Percentiles rank a stretch among this genome's conserved stretches.
Conservation (phyloP, 2,888 invertebrate species). For the Andrena minutula region DNA sequence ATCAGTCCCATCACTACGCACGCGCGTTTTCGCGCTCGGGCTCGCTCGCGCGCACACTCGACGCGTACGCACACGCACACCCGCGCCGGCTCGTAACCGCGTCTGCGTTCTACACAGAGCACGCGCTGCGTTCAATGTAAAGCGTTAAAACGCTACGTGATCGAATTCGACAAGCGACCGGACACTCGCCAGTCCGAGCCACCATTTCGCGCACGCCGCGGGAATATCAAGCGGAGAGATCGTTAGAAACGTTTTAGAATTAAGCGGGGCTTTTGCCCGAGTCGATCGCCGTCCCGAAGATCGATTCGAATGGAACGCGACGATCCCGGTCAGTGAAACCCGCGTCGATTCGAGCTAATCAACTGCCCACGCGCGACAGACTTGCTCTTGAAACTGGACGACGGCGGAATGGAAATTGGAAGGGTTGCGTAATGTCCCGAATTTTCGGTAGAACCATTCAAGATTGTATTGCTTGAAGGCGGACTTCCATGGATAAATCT, state of each 20-base stretch:
- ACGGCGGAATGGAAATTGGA: neutral
- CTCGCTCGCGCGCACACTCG: slow-evolving; percentile 26
- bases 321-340: slow-evolving; percentile 40
- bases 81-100: slow-evolving; percentile 43
- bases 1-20: too few species aligned
- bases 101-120: slow-evolving; percentile 76
- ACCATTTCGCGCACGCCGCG: slow-evolving; percentile 75
- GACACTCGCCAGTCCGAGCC: slow-evolving; percentile 75
- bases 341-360: slow-evolving; percentile 21
- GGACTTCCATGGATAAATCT: too few species aligned
- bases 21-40: slow-evolving; percentile 56
- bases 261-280: slow-evolving; percentile 59
- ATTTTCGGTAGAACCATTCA: neutral
- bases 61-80: slow-evolving; percentile 33
- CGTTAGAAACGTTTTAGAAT: slow-evolving; percentile 76
- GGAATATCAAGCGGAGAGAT: slow-evolving; percentile 77
- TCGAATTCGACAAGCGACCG: slow-evolving; percentile 78
- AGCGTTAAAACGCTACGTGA: slow-evolving; percentile 80
- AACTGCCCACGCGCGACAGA: neutral
- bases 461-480: too few species aligned
- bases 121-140: slow-evolving; percentile 80
- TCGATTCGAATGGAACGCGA: slow-evolving; percentile 57
- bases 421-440: neutral
- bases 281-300: slow-evolving; percentile 23
- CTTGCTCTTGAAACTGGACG: slow-evolving; percentile 15